Base-by-base conservation (phyloP, 2,797 vertebrate genomes). In the Sebastes steindachneri region DNA sequence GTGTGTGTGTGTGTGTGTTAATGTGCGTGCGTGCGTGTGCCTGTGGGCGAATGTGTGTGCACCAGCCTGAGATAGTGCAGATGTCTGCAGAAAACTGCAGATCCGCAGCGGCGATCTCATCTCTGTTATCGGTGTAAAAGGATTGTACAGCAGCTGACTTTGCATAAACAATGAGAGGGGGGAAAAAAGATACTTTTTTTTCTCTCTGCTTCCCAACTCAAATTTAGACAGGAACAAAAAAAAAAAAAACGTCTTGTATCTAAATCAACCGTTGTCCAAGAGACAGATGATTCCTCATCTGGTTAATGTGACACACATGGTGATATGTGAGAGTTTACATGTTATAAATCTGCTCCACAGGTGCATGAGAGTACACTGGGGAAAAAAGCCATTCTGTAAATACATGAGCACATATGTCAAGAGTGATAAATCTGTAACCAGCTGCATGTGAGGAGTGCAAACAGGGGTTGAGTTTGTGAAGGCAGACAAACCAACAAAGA, bases 61-160 rank as follows among this genome's bases (percentile, higher is more conserved):
- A 76, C 28, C 71, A 72, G 66, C 58, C 58, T 76, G 68, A 84
- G 75, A 92, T 89, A 87, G 54, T 92, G 92, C 91, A 86, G 86
- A 91, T 92, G 91, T 93, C 60, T 79, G 88, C 91, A 92, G 82
- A 93, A 91, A 91, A 87, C 37, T 75, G 75, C 68, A 86, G 80
- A 85, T 91, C 79, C 41, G 51, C 89, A 82, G 73, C 23, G 4
- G 75, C 68, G 35, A 87, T 91, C 88, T 84, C 69, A 80, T 90
- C 89, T 90, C 83, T 71, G 79, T 92, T 91, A 88, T 92, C 83
- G 17, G 75, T 76, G 82, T 74, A 17, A 85, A 84, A 88, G 71
- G 76, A 87, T 75, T 82, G 79, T 72, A 53, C 77, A 79, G 71
- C 75, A 74, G 89, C 91, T 90, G 91, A 94, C 88, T 90, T 90